Evolutionary conservation across 1,140 invertebrate species (phyloP).

Genomic region (Drosophila leontia): DNA sequence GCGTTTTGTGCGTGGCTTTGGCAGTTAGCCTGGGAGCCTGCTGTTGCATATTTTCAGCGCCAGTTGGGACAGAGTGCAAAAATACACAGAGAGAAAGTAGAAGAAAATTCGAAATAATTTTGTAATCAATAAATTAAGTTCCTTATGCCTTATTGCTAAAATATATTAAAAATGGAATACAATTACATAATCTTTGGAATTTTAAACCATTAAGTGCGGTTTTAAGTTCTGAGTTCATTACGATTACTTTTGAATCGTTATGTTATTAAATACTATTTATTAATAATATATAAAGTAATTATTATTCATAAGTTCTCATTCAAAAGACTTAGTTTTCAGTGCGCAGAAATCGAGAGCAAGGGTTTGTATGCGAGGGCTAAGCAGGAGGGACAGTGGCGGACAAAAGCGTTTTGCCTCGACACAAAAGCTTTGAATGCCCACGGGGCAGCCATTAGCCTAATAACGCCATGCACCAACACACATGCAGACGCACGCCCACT

Average conservation of each 20-base stretch:
- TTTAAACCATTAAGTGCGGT: too few relatives aligned
- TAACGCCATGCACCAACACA: constrained; percentile 63
- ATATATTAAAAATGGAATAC: too few relatives aligned
- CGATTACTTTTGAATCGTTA: too few relatives aligned
- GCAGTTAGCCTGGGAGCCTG: constrained; percentile 66
- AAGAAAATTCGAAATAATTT: fast-evolving
- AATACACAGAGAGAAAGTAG: constrained; percentile 6
- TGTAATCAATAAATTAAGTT: neutral
- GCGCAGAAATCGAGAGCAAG: neutral
- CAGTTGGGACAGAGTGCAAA: constrained; percentile 8
- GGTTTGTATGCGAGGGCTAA: neutral
- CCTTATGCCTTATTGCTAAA: too few relatives aligned
- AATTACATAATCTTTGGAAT: too few relatives aligned
- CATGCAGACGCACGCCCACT: constrained; percentile 20
- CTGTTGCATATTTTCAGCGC: constrained; percentile 67
- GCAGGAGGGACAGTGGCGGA: constrained; percentile 26
- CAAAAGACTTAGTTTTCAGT: neutral
- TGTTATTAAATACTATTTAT: too few relatives aligned
- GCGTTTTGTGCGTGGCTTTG: constrained; percentile 81
- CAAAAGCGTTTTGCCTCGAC: constrained; percentile 75
- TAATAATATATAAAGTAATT: too few relatives aligned
- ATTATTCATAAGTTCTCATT: neutral
- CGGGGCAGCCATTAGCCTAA: constrained; percentile 81
- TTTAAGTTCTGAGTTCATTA: too few relatives aligned
- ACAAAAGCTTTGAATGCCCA: constrained; percentile 80